Evolutionary conservation across 2,113 vertebrate species (phyloP), one percentile per base, ranked within the genome.

Genomic region (Macrotus californicus): DNA sequence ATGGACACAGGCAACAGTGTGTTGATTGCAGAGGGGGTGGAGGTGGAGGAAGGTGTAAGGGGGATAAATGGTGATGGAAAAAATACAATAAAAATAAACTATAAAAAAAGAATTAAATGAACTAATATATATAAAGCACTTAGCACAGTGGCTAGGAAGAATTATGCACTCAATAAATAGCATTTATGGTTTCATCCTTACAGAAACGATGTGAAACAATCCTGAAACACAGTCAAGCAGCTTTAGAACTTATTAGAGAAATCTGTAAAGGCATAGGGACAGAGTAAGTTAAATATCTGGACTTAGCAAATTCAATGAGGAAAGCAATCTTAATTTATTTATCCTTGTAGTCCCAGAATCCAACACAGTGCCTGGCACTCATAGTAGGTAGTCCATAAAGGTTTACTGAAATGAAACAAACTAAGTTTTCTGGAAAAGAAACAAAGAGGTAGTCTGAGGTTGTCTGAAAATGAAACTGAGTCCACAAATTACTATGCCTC

Each of bases 231-330:
- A 54, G 13, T 75, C 34, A 91, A 95, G 48, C 82, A 29, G 39
- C 48, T 96, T 94, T 72, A 97, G 95, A 96, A 80, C 5, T 66
- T 86, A 19, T 67, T 76, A 81, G 16, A 89, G 41, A 83, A 89
- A 34, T 77, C 46, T 86, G 2, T 61, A 81, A 86, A 91, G 19
- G 41, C 52, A 76, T 7, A 69, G 19, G 19, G 67, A 76, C 7
- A 85, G 26, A 93, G 29, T 82, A 41, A 93, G 39, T 91, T 46
- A 94, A 87, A 66, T 41, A 95, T 48, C 21, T 80, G 93, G 16
- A 89, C 13, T 59, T 48, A 26, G 16, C 59, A 91, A 90, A 90
- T 77, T 92, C 64, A 96, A 34, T n/a, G 24, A 96, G 56, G 48
- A 90, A 96, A 92, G 21, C n/a, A 94, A 94, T 79, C 22, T 52